phyloP scores from a whole-genome alignment of 1,140 invertebrate genomes.

The Chironomus tepperi region DNA sequence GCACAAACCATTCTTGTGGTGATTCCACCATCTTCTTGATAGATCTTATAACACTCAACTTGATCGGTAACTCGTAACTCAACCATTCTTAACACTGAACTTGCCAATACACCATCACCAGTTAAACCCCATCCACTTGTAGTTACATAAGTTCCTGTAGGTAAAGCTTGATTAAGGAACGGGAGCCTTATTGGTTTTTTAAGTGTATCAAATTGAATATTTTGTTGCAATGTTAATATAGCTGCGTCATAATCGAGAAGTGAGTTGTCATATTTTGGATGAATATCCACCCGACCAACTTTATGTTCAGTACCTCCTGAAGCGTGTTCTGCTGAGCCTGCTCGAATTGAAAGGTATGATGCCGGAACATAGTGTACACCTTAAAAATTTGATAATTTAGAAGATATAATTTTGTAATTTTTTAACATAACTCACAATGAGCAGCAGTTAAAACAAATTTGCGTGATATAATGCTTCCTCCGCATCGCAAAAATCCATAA shows the following conservation, averaged over 20 bases:
- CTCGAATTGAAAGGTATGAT: too few relatives aligned
- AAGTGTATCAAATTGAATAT: neutral
- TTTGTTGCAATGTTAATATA: neutral
- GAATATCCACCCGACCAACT: neutral
- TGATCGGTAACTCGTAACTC: neutral
- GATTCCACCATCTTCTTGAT: neutral
- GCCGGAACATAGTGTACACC: too few relatives aligned
- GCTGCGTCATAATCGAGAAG: neutral
- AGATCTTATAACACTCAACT: neutral
- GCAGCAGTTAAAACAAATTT: neutral
- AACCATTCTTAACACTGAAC: neutral
- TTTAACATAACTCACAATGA: slow-evolving; percentile 12
- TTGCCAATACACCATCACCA: neutral
- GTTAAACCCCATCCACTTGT: neutral
- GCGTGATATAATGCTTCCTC: neutral
- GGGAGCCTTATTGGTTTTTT: neutral
- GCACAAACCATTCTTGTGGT: neutral
- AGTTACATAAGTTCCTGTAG: neutral
- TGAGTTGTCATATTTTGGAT: neutral
- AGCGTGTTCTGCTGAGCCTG: too few relatives aligned
- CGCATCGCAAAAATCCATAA: neutral
- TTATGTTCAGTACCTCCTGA: neutral
- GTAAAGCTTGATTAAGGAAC: neutral
- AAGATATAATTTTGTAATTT: too few relatives aligned
- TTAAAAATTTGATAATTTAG: too few relatives aligned